Percentiles rank a stretch among this genome's conserved stretches.
phyloP scores from a whole-genome alignment of 92 coral and sea anemone species.

The Phenganax subtilis region DNA sequence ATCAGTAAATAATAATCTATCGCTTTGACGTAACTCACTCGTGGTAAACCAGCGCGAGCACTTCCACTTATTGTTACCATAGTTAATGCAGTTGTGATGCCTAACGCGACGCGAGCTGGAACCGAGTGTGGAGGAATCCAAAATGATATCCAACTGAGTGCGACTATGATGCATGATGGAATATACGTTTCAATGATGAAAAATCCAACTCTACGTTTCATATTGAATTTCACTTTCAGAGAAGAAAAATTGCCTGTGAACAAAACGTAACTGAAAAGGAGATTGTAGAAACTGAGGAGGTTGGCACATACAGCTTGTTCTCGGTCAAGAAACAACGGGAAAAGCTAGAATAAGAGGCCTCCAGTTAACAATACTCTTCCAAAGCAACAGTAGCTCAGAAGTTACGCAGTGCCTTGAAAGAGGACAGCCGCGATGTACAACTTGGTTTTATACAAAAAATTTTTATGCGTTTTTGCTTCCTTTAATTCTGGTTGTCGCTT shows the following conservation, averaged over 20 bases:
- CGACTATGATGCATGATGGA: conserved; percentile 90
- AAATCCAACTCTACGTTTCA: conserved; percentile 99
- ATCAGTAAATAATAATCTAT: conserved; percentile 93
- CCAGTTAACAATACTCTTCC: too few relatives aligned
- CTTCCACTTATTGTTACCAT: conserved; percentile 97
- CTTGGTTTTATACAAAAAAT: too few relatives aligned
- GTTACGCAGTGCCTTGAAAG: too few relatives aligned
- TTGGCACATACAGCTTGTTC: too few relatives aligned
- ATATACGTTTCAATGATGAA: conserved; percentile 96
- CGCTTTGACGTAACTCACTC: conserved; percentile 91
- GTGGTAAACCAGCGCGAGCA: conserved; percentile 97
- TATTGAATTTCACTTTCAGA: conserved; percentile 74
- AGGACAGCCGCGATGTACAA: too few relatives aligned
- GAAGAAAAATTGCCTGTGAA: conserved; percentile 86
- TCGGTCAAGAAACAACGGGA: too few relatives aligned
- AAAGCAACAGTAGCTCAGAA: too few relatives aligned
- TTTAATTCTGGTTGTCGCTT: too few relatives aligned
- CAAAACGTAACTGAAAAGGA: not conserved
- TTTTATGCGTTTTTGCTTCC: too few relatives aligned
- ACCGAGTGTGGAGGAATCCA: conserved; percentile 97
- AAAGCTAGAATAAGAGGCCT: too few relatives aligned
- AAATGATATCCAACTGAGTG: conserved; percentile 93
- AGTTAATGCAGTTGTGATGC: conserved; percentile 90
- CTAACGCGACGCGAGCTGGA: conserved; percentile 96
- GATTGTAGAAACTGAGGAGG: too few relatives aligned